Evolutionary conservation across 2,888 invertebrate genomes (phyloP).

Genomic region (Linyphia triangularis): DNA sequence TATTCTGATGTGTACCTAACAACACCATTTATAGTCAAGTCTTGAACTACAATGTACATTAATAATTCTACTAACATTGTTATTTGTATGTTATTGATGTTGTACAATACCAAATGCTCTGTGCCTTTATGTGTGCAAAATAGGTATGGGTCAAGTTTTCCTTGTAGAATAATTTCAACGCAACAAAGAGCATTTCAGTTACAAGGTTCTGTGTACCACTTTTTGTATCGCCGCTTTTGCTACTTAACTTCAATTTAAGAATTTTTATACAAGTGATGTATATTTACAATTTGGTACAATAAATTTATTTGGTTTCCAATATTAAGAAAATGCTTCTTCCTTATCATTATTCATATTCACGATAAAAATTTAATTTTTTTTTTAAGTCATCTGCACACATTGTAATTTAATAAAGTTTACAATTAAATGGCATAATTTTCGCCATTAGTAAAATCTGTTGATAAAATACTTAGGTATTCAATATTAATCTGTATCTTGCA

Average conservation of each 20-base stretch:
- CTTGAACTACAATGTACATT: constrained; percentile 13
- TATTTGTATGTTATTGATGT: constrained; percentile 45
- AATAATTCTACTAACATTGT: not conserved
- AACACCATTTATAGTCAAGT: too few relatives aligned
- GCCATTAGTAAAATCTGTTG: too few relatives aligned
- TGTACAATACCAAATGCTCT: constrained; percentile 69
- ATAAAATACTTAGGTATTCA: too few relatives aligned
- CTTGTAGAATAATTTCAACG: not conserved
- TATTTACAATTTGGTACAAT: not conserved
- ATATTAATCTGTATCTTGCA: too few relatives aligned
- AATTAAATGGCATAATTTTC: too few relatives aligned
- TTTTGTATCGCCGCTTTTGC: constrained; percentile 9
- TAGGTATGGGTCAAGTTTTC: constrained; percentile 57
- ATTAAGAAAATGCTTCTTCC: not conserved
- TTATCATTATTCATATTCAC: not conserved
- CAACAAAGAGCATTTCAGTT: too few relatives aligned
- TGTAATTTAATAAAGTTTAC: too few relatives aligned
- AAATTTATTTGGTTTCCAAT: not conserved
- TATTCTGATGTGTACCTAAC: too few relatives aligned
- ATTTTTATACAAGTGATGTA: not conserved
- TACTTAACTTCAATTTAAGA: not conserved
- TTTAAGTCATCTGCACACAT: too few relatives aligned
- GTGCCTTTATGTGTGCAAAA: constrained; percentile 67
- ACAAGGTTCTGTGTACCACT: constrained; percentile 44
- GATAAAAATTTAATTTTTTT: too few relatives aligned